A percentile compares a stretch with the other conserved stretches of the same genome.
These are phyloP conservation scores for Eospalax fontanierii DNA, from an alignment of 2,797 vertebrate genomes.

Conservation along the genomic window DNA sequence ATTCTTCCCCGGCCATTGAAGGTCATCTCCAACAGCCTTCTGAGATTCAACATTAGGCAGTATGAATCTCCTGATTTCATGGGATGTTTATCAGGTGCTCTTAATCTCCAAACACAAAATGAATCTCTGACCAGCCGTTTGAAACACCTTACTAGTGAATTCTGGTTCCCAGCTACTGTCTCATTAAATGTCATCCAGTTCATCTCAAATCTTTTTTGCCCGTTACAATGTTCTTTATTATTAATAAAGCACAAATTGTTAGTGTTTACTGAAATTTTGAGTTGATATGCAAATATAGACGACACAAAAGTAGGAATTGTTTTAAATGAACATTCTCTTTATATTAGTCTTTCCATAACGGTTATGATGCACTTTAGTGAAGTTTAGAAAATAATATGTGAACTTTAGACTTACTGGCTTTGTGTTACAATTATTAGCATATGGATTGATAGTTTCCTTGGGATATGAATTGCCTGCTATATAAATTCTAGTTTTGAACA, in stretches of 20 bases:
- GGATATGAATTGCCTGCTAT: not conserved
- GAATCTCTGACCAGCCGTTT: not conserved
- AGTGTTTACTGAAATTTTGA: not conserved
- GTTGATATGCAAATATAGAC: not conserved
- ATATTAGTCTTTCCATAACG: not conserved
- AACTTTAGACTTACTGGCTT: not conserved
- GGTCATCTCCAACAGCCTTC: not conserved
- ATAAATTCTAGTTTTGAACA: not conserved
- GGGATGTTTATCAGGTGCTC: not conserved
- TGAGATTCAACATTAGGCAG: not conserved
- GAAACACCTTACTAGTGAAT: not conserved
- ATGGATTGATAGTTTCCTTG: conserved; percentile 3
- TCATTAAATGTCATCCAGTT: not conserved
- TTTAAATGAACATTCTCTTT: not conserved
- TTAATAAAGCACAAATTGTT: conserved; percentile 22
- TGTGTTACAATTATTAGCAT: not conserved
- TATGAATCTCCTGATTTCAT: not conserved
- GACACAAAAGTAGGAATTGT: not conserved
- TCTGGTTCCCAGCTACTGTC: not conserved
- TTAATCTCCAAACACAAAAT: not conserved
- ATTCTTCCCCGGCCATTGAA: not conserved
- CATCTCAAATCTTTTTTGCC: not conserved
- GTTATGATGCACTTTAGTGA: not conserved
- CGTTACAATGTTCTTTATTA: not conserved
- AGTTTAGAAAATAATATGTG: not conserved